Base-by-base conservation (phyloP, 1,140 invertebrate species). In the Elymnias hypermnestra region DNA sequence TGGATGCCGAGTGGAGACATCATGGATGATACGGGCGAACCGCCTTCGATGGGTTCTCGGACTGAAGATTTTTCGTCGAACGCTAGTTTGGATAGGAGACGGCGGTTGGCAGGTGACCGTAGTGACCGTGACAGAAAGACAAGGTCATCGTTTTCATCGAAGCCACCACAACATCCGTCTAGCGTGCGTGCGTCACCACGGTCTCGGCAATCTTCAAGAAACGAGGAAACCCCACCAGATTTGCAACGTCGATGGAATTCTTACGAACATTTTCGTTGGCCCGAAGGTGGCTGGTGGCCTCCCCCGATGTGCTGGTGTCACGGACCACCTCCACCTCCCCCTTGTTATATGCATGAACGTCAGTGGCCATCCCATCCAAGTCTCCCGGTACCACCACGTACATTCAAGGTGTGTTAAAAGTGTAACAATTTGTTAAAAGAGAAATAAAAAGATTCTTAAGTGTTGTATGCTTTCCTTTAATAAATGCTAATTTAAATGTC, bases 201-300 rank as follows among this genome's bases (percentile, higher is more conserved):
- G 0, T 69, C 84, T 25, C 65, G 75, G 35, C 66, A 70, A 17
- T 53, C 37, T 12, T 37, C 68, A n/a, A 55, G 72, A 8, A 68
- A 74, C 37, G 70, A 79, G 37, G 67, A 76, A 17, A 68, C 70
- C 4, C 63, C 76, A 17, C 66, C 74, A 3, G 86, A 87, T 2
- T 29, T 81, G 31, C 83, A 86, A 49, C 69, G 83, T 28, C 71
- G 82, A 51, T 86, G 83, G 72, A 83, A 86, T 21, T 87, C 85
- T 0, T 87, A 87, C 42, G 85, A 87, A 26, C 83, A 87, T 43
- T 87, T 87, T 48, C 78, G 84, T 9, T 86, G 66, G 58, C 81
- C 78, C 0, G 77, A 78, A 49, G 72, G 72, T 0, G 89, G 90
- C 4, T 90, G 92, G 62, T 91, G 95, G 62, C 86, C 97, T 60